These are phyloP conservation scores for Aphidoletes aphidimyza DNA, from an alignment of 2,888 invertebrate genomes.

Conservation along the genomic window DNA sequence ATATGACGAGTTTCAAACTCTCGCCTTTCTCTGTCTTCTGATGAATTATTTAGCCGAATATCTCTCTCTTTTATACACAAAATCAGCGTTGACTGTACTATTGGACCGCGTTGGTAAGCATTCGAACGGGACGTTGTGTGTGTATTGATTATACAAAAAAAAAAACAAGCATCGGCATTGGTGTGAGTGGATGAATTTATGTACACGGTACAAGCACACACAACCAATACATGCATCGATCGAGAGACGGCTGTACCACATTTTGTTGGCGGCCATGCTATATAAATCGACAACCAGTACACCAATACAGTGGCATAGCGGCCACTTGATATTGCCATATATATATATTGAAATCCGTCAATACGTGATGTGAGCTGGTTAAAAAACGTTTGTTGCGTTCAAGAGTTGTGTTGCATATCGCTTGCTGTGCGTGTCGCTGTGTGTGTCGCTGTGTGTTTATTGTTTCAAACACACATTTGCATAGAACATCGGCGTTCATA, in stretches of 20 bases:
- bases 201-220: background rate
- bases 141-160: background rate
- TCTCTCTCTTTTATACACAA: background rate
- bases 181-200: too few relatives aligned
- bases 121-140: background rate
- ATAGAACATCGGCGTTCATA: too few relatives aligned
- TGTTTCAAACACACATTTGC: too few relatives aligned
- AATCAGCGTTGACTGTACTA: constrained; percentile 39
- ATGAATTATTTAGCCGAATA: constrained; percentile 20
- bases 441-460: too few relatives aligned
- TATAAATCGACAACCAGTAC: background rate
- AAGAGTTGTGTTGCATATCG: background rate
- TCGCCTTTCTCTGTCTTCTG: background rate
- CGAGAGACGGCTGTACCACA: background rate
- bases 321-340: background rate
- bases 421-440: too few relatives aligned
- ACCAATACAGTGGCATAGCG: background rate
- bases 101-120: background rate
- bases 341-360: too few relatives aligned
- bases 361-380: too few relatives aligned
- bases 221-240: background rate
- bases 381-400: background rate
- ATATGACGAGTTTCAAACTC: background rate
- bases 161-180: too few relatives aligned
- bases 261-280: background rate